Base-by-base conservation (phyloP, 2,888 invertebrate genomes). In the Norana najaformis region DNA sequence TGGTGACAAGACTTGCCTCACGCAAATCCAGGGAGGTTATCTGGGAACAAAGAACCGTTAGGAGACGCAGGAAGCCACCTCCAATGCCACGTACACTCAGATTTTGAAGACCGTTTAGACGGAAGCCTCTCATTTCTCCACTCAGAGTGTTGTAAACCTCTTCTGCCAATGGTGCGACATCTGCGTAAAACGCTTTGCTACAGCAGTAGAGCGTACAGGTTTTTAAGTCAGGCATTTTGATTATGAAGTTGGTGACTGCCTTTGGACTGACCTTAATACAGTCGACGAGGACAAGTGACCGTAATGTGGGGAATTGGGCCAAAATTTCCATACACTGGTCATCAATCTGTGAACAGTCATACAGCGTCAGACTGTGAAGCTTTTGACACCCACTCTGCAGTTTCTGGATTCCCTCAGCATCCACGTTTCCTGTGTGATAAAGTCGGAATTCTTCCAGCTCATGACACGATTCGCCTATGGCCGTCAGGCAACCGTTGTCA, bases 41-140 rank as follows among this genome's bases (percentile, higher is more conserved):
- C 35, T 90, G 88, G 34, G 92, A 91, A 82, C 92, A 92, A 37
- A 92, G 91, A 20, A 91, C 91, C 18, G 91, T 91, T n/a, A 91
- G 88, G 3, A 92, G 89, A 35, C 90, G 90, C 41, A 92, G 82
- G 88, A 91, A 92, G n/a, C 89, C 88, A 14, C 92, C 90, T 53
- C 91, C 91, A 8, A 91, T 89, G 30, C 92, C 92, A 34, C 90
- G 89, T 39, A 91, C 82, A 11, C 89, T 90, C 18, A 92, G 85
- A 34, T 89, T 85, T 53, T 90, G 69, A 23, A 92, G 35, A 23
- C 39, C 88, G 47, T 90, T 92, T n/a, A 91, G 90, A 30, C 83
- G 89, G 82, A 91, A 90, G 20, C 91, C 53, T 36, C 91, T 89
- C 38, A 38, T 83, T 47, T 37, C 89, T 5, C 89, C 89, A 20